A percentile compares a stretch with the other conserved stretches of the same genome.
Evolutionary conservation across 1,140 invertebrate genomes (phyloP).

Genomic region (Aradophagus sp.): DNA sequence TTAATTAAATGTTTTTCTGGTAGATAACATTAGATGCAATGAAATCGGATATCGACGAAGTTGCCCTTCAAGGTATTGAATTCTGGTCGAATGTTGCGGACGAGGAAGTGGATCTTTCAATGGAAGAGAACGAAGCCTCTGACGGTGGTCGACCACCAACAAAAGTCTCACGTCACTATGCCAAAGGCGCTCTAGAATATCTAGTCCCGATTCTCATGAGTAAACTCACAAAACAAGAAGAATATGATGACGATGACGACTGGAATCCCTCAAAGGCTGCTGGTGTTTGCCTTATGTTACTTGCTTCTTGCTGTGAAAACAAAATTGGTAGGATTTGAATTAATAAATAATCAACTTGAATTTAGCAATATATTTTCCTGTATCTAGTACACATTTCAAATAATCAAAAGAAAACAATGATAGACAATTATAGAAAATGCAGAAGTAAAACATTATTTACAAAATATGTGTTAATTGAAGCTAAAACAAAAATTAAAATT

Average conservation of each 20-base stretch:
- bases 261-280: constrained; percentile 99
- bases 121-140: constrained; percentile 94
- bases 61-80: constrained; percentile 98
- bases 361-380: too few relatives aligned
- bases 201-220: constrained; percentile 95
- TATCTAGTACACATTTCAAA: too few relatives aligned
- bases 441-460: too few relatives aligned
- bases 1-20: constrained; percentile 4
- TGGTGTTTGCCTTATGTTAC: constrained; percentile 98
- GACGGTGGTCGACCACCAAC: constrained; percentile 94
- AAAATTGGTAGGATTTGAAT: constrained; percentile 80
- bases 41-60: constrained; percentile 96
- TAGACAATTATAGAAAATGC: too few relatives aligned
- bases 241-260: constrained; percentile 97
- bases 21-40: constrained; percentile 98
- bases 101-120: constrained; percentile 97
- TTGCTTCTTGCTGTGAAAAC: constrained; percentile 98
- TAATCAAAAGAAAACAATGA: too few relatives aligned
- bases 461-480: constrained; percentile 5
- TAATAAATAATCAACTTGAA: too few relatives aligned
- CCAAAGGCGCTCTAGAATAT: constrained; percentile 95
- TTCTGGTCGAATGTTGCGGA: constrained; percentile 99
- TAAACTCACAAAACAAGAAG: constrained; percentile 96
- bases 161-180: constrained; percentile 93
- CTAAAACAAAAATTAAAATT: constrained; percentile 2